Evolutionary conservation across 2,888 invertebrate genomes (phyloP).

Genomic region (Omphaloscelis lunosa): DNA sequence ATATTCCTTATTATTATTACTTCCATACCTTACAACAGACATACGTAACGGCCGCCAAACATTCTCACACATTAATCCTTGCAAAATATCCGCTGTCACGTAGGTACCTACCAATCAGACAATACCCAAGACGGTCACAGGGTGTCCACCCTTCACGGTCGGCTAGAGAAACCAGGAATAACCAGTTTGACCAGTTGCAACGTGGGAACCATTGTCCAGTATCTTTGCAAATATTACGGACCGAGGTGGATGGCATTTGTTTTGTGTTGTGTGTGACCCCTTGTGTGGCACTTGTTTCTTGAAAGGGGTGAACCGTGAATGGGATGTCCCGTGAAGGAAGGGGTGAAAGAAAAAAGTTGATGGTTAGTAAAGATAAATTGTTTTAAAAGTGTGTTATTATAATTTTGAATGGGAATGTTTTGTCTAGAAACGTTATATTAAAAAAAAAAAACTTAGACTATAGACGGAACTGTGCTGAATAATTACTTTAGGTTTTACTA

Average conservation of each 20-base stretch:
- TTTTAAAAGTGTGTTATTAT: constrained; percentile 47
- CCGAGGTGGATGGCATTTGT: constrained; percentile 62
- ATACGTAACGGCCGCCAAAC: constrained; percentile 42
- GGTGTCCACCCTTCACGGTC: constrained; percentile 76
- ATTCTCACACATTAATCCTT: constrained; percentile 77
- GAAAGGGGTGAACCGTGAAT: constrained; percentile 47
- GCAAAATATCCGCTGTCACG: constrained; percentile 78
- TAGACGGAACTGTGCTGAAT: neutral
- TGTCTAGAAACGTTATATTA: neutral
- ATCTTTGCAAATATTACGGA: constrained; percentile 65
- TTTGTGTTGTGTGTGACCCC: constrained; percentile 64
- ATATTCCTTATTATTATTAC: constrained; percentile 5
- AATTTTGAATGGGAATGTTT: constrained; percentile 16
- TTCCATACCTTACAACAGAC: neutral
- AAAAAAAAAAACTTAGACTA: too few relatives aligned
- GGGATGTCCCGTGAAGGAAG: constrained; percentile 41
- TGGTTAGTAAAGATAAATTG: constrained; percentile 60
- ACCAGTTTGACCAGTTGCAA: constrained; percentile 86
- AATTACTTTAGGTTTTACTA: neutral
- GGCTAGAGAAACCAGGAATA: constrained; percentile 80
- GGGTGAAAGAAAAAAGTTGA: constrained; percentile 37
- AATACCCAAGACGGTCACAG: constrained; percentile 72
- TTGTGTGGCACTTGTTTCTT: constrained; percentile 61
- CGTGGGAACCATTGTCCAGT: constrained; percentile 86
- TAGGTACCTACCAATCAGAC: constrained; percentile 46